Conservation (phyloP, 1,140 invertebrate genomes). For the Caenorhabditis latens region DNA sequence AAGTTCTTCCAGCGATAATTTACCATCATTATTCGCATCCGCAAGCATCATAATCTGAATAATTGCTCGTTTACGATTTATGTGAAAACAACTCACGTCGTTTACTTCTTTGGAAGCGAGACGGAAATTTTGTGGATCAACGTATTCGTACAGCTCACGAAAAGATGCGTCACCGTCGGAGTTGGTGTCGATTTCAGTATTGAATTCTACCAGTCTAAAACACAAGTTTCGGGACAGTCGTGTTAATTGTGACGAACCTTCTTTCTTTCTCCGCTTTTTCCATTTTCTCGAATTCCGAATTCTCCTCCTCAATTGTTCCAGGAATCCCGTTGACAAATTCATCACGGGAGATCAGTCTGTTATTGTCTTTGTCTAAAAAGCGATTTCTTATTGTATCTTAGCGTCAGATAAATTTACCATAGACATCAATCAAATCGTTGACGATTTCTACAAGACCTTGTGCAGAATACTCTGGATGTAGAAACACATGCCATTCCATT, state of each 20-base stretch:
- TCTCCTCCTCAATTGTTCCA: not conserved
- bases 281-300: slow-evolving; percentile 10
- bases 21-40: not conserved
- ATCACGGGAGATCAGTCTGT: not conserved
- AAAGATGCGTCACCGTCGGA: not conserved
- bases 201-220: not conserved
- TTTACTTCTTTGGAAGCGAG: slow-evolving; percentile 9
- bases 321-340: slow-evolving; percentile 14
- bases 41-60: slow-evolving; percentile 17
- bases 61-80: not conserved
- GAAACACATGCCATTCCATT: slow-evolving; percentile 15
- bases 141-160: not conserved
- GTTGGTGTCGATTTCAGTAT: not conserved
- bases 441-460: slow-evolving; percentile 20
- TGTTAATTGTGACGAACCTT: not conserved
- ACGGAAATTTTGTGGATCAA: slow-evolving; percentile 24
- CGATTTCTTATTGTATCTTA: not conserved
- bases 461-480: slow-evolving; percentile 21
- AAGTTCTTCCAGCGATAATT: slow-evolving; percentile 11
- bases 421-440: not conserved
- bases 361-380: slow-evolving; percentile 3
- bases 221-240: not conserved
- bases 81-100: not conserved
- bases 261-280: slow-evolving; percentile 3
- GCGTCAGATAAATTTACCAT: not conserved